Evolutionary conservation across 2,888 invertebrate species (phyloP).

Genomic region (Acholoe squamosa): DNA sequence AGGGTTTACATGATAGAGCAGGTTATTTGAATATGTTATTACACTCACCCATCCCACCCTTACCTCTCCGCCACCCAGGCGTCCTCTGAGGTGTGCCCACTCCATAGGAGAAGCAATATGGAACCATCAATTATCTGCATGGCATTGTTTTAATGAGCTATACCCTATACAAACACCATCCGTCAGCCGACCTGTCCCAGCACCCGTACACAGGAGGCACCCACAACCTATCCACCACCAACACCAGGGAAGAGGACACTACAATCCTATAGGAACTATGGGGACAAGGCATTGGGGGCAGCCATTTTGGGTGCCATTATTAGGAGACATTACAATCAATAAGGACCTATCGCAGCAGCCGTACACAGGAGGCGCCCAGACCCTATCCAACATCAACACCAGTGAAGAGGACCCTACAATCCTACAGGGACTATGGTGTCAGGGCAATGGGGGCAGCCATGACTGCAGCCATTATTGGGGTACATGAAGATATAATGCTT

Average conservation of each 20-base stretch:
- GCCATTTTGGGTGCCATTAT: too few species aligned
- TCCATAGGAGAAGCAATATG: conserved; percentile 37
- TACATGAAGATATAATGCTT: too few species aligned
- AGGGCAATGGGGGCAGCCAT: too few species aligned
- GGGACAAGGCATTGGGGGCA: too few species aligned
- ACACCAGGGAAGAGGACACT: background rate
- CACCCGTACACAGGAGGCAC: background rate
- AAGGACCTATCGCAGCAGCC: conserved; percentile 3
- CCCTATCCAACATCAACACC: background rate
- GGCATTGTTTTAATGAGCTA: conserved; percentile 63
- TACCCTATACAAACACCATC: conserved; percentile 61
- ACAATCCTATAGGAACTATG: background rate
- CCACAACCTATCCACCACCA: background rate
- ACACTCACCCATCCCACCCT: background rate
- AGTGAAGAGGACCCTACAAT: background rate
- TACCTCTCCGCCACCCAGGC: background rate
- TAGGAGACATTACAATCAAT: too few species aligned
- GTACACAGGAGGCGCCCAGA: background rate
- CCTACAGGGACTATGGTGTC: too few species aligned
- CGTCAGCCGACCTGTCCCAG: conserved; percentile 40
- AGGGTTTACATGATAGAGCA: background rate
- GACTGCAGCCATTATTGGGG: too few species aligned
- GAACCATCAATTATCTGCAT: conserved; percentile 56
- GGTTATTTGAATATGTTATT: conserved; percentile 57
- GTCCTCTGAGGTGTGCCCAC: background rate